phyloP scores from a whole-genome alignment of 2,113 vertebrate genomes.

The Psephotus haematonotus region DNA sequence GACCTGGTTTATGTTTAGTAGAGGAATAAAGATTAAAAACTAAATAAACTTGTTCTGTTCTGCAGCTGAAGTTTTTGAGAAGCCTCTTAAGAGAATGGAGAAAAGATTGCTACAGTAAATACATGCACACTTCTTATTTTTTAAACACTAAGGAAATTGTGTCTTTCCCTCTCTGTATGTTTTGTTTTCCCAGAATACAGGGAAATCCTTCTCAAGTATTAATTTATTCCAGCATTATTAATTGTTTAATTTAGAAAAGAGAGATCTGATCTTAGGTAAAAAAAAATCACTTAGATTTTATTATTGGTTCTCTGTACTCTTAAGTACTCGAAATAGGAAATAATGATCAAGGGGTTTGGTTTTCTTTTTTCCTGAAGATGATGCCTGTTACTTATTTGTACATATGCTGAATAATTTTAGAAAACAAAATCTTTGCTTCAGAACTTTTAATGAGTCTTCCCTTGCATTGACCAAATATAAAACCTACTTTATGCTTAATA shows the following conservation, averaged over 20 bases:
- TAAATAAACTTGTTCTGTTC: background rate
- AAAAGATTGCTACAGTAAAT: constrained; percentile 45
- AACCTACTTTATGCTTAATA: constrained; percentile 48
- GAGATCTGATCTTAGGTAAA: constrained; percentile 66
- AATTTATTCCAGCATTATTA: constrained; percentile 83
- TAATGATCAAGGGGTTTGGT: constrained; percentile 44
- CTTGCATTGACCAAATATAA: constrained; percentile 86
- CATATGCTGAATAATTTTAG: constrained; percentile 68
- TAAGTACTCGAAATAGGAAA: constrained; percentile 85
- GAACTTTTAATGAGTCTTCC: constrained; percentile 69
- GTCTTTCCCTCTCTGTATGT: constrained; percentile 52
- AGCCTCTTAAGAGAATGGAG: constrained; percentile 23
- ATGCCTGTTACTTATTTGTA: constrained; percentile 76
- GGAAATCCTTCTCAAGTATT: constrained; percentile 60
- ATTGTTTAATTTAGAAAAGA: constrained; percentile 78
- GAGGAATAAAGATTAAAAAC: constrained; percentile 1
- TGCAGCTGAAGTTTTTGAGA: constrained; percentile 41
- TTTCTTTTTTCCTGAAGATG: background rate
- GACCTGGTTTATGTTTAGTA: constrained; percentile 93
- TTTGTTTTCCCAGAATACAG: constrained; percentile 58
- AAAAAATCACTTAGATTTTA: constrained; percentile 70
- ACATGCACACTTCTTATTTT: background rate
- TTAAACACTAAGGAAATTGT: constrained; percentile 1
- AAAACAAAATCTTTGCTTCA: constrained; percentile 61
- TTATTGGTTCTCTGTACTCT: constrained; percentile 76